Conservation (phyloP, 2,113 vertebrate genomes). For the Cyprinodon tularosa region DNA sequence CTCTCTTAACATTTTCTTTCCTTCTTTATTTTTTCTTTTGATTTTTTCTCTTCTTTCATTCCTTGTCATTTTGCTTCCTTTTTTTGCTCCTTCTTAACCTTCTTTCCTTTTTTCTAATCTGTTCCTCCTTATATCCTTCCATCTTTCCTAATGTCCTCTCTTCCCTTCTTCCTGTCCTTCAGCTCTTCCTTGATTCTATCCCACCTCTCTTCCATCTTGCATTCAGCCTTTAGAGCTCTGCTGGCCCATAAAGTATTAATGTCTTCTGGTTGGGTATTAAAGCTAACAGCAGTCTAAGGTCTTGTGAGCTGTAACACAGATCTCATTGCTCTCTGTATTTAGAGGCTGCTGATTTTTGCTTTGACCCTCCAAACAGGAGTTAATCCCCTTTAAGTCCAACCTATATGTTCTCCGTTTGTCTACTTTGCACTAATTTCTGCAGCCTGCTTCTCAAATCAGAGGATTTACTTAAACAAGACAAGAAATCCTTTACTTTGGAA, state of each 20-base stretch:
- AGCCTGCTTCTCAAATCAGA: constrained; percentile 6
- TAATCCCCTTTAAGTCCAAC: constrained; percentile 48
- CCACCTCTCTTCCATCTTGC: too few species aligned
- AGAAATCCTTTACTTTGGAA: constrained; percentile 26
- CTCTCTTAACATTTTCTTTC: neutral
- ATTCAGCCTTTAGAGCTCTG: constrained; percentile 35
- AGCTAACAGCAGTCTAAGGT: constrained; percentile 36
- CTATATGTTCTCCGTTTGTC: constrained; percentile 18
- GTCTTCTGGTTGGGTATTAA: constrained; percentile 40
- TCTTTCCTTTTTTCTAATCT: too few species aligned
- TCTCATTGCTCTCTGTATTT: constrained; percentile 42
- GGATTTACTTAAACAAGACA: constrained; percentile 14
- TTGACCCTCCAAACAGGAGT: constrained; percentile 43
- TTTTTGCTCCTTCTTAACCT: too few species aligned
- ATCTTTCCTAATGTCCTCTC: neutral
- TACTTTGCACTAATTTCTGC: constrained; percentile 36
- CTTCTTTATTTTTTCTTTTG: neutral
- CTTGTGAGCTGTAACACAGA: constrained; percentile 39
- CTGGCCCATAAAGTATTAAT: constrained; percentile 53
- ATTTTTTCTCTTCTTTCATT: too few species aligned
- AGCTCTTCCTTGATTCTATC: too few species aligned
- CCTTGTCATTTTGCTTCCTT: too few species aligned
- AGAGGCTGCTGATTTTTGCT: constrained; percentile 44
- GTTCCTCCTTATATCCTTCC: neutral
- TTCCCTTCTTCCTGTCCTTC: too few species aligned